Base-by-base conservation (phyloP, 2,113 vertebrate genomes). In the Charadrius vociferus region DNA sequence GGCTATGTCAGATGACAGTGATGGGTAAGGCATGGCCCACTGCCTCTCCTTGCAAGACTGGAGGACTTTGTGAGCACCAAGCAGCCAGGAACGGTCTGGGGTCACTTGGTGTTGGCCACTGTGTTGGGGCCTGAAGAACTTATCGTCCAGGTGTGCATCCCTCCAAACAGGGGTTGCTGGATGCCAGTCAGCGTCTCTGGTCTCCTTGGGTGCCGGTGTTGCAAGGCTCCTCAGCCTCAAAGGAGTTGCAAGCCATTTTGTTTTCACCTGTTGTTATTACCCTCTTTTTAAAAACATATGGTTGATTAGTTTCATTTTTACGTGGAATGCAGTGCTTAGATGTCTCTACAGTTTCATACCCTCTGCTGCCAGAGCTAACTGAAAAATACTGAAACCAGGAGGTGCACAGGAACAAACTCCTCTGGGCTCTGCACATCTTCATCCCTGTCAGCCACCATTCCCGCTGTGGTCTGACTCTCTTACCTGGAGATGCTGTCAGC, bases 221-320 rank as follows among this genome's bases (percentile, higher is more conserved):
- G 55, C 37, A 63, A 66, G 29, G 37, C 8, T 84, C 75, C 77
- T 89, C 50, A 52, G 26, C 34, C 89, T 65, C 70, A 71, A 55
- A 68, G 77, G 37, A 93, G 52, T 15, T 39, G 61, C 81, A 78
- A 59, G 15, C 72, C 78, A 24, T 36, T 86, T 87, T 95, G 77
- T 74, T 97, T 86, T 88, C 61, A 72, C 37, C 22, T 1, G 2
- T 74, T 95, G 78, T 71, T 89, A 50, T 58, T 74, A 52, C 50
- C 10, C 32, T 91, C 56, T 70, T 70, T 61, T 84, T 17, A 73
- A 90, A 95, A 90, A 65, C 58, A 39, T 29, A 77, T 45, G 61
- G 82, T 67, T 91, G 34, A 89, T 87, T 63, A 34, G 95, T 96
- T 97, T 96, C 95, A 75, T 49, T 96, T 93, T 95, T 87, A 53